phyloP scores from a whole-genome alignment of 2,113 vertebrate genomes.

The Tiliqua scincoides region DNA sequence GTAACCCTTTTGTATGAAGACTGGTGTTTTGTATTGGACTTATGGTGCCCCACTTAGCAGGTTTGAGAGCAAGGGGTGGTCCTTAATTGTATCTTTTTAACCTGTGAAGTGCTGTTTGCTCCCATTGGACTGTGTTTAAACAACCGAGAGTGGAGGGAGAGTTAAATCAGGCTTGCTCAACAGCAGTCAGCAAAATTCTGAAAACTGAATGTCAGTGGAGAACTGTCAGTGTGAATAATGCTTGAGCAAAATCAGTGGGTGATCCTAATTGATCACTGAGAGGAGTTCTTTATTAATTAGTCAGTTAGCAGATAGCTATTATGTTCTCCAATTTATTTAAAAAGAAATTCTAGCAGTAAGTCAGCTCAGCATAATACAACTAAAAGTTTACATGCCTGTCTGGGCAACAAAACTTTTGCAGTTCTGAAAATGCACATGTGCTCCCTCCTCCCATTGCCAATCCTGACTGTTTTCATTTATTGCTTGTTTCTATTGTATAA shows the following conservation, averaged over 20 bases:
- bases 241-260: neutral
- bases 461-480: no score
- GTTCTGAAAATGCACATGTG: no score
- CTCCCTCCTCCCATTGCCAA: no score
- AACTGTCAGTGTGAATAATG: slow-evolving; percentile 22
- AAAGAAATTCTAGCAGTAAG: neutral
- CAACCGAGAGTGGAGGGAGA: neutral
- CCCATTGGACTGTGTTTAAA: no score
- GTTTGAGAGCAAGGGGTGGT: slow-evolving; percentile 33
- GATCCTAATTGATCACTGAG: neutral
- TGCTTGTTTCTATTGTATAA: no score
- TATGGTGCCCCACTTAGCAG: neutral
- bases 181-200: slow-evolving; percentile 7
- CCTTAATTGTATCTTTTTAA: slow-evolving; percentile 25
- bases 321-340: neutral
- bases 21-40: neutral
- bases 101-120: neutral
- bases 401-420: neutral
- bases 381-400: neutral
- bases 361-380: neutral
- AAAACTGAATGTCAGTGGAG: neutral
- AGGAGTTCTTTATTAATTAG: slow-evolving; percentile 18
- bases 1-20: neutral
- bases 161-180: slow-evolving; percentile 28
- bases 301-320: slow-evolving; percentile 9